These are phyloP conservation scores for Acropternis orthonyx DNA, from an alignment of 2,797 vertebrate species.

Conservation along the genomic window DNA sequence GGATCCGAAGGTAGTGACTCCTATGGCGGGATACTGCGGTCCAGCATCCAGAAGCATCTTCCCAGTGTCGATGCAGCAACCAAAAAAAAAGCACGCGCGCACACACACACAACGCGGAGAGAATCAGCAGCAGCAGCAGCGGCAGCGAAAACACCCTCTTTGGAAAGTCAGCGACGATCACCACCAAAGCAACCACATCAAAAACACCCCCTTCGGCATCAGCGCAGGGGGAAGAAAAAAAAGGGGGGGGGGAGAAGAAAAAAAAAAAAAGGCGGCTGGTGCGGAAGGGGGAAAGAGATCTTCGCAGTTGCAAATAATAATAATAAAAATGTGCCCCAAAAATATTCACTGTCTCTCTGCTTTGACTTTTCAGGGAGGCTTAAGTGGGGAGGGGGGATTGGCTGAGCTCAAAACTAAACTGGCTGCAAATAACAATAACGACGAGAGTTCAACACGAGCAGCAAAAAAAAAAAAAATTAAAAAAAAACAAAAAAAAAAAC, in stretches of 20 bases:
- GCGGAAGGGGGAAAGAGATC: not conserved
- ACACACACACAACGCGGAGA: constrained; percentile 39
- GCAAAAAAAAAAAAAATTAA: not conserved
- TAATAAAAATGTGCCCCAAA: constrained; percentile 36
- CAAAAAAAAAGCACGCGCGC: constrained; percentile 78
- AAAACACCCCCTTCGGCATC: constrained; percentile 74
- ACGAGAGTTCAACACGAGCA: constrained; percentile 19
- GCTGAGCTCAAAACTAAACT: constrained; percentile 39
- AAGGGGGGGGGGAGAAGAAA: fast-evolving
- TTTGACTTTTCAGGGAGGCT: constrained; percentile 57
- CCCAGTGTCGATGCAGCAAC: constrained; percentile 83
- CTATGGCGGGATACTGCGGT: constrained; percentile 98
- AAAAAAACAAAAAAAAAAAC: too few relatives aligned
- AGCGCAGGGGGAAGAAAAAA: constrained; percentile 56
- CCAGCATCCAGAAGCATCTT: constrained; percentile 99
- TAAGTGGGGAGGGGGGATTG: constrained; percentile 13
- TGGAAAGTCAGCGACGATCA: constrained; percentile 69
- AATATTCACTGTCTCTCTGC: constrained; percentile 47
- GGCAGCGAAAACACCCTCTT: constrained; percentile 50
- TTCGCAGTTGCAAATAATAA: constrained; percentile 41
- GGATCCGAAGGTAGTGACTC: constrained; percentile 99
- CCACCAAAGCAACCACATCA: constrained; percentile 68
- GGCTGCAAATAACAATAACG: constrained; percentile 52
- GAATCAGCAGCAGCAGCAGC: constrained; percentile 24
- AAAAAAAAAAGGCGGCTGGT: not conserved